A percentile compares a stretch with the other conserved stretches of the same genome.
These are phyloP conservation scores for Setipinna tenuifilis DNA, from an alignment of 2,797 vertebrate genomes.

Conservation along the genomic window DNA sequence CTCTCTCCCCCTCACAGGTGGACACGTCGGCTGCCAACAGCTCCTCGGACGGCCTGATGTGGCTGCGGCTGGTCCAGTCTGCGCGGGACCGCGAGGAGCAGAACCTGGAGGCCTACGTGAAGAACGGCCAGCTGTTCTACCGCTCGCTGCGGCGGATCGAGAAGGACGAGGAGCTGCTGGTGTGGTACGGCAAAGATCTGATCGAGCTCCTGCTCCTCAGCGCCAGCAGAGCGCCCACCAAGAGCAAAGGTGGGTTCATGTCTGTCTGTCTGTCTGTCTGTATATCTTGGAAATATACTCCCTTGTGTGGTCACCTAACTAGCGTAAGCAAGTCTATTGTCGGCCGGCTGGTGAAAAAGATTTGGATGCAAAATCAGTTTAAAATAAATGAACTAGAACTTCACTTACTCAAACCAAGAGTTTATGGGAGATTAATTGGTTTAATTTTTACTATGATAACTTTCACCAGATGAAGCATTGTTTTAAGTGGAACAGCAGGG, in stretches of 20 bases:
- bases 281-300: too few relatives aligned
- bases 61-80: conserved; percentile 93
- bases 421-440: too few relatives aligned
- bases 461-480: too few relatives aligned
- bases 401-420: too few relatives aligned
- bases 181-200: conserved; percentile 96
- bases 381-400: too few relatives aligned
- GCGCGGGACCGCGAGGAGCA: conserved; percentile 93
- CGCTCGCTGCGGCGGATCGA: conserved; percentile 91
- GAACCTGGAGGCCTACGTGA: conserved; percentile 97
- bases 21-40: conserved; percentile 93
- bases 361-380: too few relatives aligned
- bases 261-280: not conserved
- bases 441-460: too few relatives aligned
- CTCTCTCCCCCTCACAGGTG: conserved; percentile 74
- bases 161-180: conserved; percentile 95
- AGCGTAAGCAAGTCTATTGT: too few relatives aligned
- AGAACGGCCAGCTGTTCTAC: conserved; percentile 95
- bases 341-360: too few relatives aligned
- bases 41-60: conserved; percentile 93
- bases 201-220: conserved; percentile 88
- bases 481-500: too few relatives aligned
- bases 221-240: conserved; percentile 77
- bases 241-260: conserved; percentile 79
- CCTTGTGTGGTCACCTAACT: too few relatives aligned